Evolutionary conservation across 2,797 vertebrate species (phyloP).

Genomic region (Anomalospiza imberbis): DNA sequence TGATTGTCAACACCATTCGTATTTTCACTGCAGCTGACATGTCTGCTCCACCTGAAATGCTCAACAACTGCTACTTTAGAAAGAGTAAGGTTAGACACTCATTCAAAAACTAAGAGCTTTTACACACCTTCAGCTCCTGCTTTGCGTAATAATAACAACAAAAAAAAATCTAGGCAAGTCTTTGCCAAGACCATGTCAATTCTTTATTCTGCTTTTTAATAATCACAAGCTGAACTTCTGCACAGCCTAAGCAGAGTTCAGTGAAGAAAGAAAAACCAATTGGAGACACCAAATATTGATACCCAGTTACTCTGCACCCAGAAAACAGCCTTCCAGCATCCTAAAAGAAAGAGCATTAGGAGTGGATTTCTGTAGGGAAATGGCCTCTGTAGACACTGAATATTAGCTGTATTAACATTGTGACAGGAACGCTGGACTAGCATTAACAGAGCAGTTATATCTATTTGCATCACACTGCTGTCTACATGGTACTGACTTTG

Average conservation of each 20-base stretch:
- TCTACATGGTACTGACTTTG: accelerated
- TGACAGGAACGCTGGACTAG: neutral
- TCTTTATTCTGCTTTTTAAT: neutral
- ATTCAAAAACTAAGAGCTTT: neutral
- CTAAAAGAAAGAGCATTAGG: neutral
- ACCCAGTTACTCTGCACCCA: neutral
- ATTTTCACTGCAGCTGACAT: neutral
- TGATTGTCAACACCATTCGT: neutral
- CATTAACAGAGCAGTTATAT: neutral
- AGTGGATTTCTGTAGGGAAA: neutral
- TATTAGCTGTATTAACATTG: neutral
- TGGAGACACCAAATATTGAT: neutral
- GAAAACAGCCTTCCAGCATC: neutral
- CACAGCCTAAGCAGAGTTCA: neutral
- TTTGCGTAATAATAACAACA: neutral
- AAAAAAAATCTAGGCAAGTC: neutral
- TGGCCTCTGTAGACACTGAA: neutral
- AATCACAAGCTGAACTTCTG: neutral
- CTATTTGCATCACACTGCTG: neutral
- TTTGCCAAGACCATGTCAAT: neutral
- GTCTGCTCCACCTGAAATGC: neutral
- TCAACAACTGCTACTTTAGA: neutral
- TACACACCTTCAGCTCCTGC: neutral
- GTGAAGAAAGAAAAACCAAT: neutral
- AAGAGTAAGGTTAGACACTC: neutral